Base-by-base conservation (phyloP, 1,140 invertebrate genomes). In the Microplitis demolitor region DNA sequence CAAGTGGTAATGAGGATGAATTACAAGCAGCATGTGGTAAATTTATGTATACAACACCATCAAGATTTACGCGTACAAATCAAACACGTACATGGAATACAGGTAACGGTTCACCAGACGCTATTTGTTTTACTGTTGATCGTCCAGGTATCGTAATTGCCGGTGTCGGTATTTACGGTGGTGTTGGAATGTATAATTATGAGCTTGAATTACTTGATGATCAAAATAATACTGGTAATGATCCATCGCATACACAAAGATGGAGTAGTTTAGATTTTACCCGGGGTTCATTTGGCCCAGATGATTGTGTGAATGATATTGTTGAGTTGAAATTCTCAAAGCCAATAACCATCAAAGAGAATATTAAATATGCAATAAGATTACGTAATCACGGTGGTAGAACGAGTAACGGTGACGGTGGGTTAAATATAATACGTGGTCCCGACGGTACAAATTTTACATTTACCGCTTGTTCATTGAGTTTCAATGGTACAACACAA, bases 51-150 rank as follows among this genome's bases (percentile, higher is more conserved):
- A 91, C 93, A 51, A 97, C 96, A 3, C 95, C 96, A 0, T 95
- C 93, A 33, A 90, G 97, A 16, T 99, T 99, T 83, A 94, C 95
- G 5, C 91, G 96, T 66, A 93, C 94, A 8, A 97, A 96, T 84
- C 91, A 94, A 79, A 93, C 92, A 50, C 91, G 95, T 51, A 95
- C 95, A 2, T 99, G 98, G 98, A 98, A 98, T 80, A 98, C 97
- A 2, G 97, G 97, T 3, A 97, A 97, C 85, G 97, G 97, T 39
- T 97, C 96, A 31, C 96, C 97, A 0, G 98, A 99, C 88, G 97
- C 97, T 4, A 96, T 99, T 78, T 96, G 95, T 77, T 98, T 99
- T 80, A 92, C 92, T 14, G 97, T 99, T 5, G 97, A 99, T 87
- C 89, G 93, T 45, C 88, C 93, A 0, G 97, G 97, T 1, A 93